Conservation (phyloP, 1,140 invertebrate genomes). For the Ladona fulva region DNA sequence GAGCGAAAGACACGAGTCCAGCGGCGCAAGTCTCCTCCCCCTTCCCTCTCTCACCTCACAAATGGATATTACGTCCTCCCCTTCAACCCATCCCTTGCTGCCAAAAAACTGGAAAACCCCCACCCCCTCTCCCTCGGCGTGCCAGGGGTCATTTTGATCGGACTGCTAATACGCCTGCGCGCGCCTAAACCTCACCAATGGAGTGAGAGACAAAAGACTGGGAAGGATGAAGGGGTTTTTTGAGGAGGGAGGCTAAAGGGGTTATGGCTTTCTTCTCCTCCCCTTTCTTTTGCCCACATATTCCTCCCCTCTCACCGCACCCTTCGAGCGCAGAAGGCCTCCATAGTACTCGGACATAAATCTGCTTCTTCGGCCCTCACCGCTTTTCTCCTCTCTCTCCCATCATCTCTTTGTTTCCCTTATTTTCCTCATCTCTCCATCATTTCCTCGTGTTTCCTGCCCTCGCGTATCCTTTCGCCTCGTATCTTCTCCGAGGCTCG, state of each 20-base stretch:
- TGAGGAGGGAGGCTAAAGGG: neutral
- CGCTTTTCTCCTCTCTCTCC: neutral
- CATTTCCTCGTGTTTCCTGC: neutral
- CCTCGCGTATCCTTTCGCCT: neutral
- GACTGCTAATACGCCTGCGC: neutral
- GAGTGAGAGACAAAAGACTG: slow-evolving; percentile 4
- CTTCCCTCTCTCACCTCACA: neutral
- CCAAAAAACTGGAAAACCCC: neutral
- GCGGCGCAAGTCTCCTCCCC: no score
- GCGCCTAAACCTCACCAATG: neutral
- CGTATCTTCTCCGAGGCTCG: neutral
- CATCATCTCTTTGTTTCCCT: neutral
- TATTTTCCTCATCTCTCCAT: neutral
- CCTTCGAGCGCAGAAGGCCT: neutral
- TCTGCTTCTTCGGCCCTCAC: neutral
- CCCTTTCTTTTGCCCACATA: neutral
- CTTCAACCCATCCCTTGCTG: no score
- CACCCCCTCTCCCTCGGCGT: neutral
- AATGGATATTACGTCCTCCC: neutral
- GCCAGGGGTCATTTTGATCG: slow-evolving; percentile 2
- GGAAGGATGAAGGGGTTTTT: slow-evolving; percentile 1
- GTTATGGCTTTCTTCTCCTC: slow-evolving; percentile 8
- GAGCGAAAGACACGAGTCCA: neutral
- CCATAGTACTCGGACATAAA: neutral
- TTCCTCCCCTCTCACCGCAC: neutral